phyloP scores from a whole-genome alignment of 2,113 vertebrate species.

The Suricata suricatta region DNA sequence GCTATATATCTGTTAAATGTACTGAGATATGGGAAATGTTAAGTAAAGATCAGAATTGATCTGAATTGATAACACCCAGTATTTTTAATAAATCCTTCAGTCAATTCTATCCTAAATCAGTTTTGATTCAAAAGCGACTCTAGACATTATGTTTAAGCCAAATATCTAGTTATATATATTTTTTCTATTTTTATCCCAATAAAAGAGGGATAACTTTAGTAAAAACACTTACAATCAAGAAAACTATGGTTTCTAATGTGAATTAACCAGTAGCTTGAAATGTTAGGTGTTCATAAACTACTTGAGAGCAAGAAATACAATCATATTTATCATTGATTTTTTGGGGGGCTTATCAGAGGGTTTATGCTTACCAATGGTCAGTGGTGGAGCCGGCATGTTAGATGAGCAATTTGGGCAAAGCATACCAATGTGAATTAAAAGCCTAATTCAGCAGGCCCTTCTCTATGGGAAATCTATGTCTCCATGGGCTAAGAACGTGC shows the following conservation, averaged over 20 bases:
- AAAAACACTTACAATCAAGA: background rate
- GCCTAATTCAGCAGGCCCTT: background rate
- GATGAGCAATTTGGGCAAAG: background rate
- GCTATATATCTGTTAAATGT: background rate
- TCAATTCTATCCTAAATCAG: background rate
- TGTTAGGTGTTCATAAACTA: background rate
- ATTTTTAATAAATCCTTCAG: background rate
- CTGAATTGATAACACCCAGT: background rate
- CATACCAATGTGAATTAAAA: background rate
- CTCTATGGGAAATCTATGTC: background rate
- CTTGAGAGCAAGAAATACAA: background rate
- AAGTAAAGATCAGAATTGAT: background rate
- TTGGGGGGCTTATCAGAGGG: background rate
- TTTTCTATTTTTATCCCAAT: background rate
- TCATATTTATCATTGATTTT: background rate
- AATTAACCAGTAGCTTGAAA: slow-evolving; percentile 3
- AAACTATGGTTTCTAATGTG: slow-evolving; percentile 1
- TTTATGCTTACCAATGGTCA: background rate
- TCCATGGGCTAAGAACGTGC: background rate
- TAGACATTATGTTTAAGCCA: background rate
- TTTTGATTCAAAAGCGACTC: slow-evolving; percentile 26
- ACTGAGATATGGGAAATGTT: background rate
- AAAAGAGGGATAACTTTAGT: background rate
- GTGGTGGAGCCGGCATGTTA: background rate
- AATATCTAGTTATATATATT: background rate